phyloP scores from a whole-genome alignment of 2,113 vertebrate genomes.

The Cyphomyrus discorhynchus region DNA sequence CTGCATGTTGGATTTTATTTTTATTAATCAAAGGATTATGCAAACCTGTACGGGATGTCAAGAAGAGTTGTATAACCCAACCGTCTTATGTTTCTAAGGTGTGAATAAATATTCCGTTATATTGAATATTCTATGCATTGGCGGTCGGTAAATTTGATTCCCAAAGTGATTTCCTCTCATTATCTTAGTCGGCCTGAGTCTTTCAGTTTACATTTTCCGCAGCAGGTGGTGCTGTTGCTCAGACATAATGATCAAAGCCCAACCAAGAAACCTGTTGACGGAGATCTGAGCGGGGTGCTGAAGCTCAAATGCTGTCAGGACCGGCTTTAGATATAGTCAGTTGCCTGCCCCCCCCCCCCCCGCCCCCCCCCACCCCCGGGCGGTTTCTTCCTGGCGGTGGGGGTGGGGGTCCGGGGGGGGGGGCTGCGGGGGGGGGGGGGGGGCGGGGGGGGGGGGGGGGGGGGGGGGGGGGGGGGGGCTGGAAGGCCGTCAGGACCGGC shows the following conservation, averaged over 20 bases:
- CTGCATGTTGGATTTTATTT: neutral
- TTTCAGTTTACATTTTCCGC: neutral
- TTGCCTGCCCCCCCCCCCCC: neutral
- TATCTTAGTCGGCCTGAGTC: neutral
- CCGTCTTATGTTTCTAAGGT: neutral
- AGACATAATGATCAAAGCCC: neutral
- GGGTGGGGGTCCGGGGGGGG: no score
- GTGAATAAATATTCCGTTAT: neutral
- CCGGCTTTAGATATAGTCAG: neutral
- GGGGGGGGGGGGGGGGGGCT: no score
- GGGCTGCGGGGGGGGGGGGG: no score
- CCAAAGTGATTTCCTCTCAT: neutral
- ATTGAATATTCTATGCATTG: neutral
- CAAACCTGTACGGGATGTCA: neutral
- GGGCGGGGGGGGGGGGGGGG: no score
- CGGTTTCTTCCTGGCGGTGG: no score
- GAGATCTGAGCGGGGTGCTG: neutral
- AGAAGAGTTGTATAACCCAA: neutral
- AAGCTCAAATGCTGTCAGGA: neutral
- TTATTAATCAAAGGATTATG: neutral
- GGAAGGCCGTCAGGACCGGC: neutral
- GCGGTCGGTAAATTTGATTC: neutral
- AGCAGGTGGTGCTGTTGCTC: constrained; percentile 2
- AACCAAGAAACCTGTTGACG: neutral
- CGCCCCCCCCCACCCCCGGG: no score